phyloP scores from a whole-genome alignment of 2,113 vertebrate genomes.

The Otis tarda region DNA sequence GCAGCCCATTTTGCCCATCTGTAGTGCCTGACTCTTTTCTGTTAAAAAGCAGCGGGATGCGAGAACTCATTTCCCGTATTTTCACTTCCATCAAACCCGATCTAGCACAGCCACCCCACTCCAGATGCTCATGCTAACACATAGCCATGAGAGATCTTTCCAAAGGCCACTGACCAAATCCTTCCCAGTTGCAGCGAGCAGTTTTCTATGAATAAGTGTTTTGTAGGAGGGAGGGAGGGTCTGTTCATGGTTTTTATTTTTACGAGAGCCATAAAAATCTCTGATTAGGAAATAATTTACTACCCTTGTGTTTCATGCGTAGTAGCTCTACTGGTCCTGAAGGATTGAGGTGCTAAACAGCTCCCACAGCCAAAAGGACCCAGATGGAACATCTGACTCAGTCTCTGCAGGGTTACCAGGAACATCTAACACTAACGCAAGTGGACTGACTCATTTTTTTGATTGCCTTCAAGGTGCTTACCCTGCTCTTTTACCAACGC shows the following conservation, averaged over 20 bases:
- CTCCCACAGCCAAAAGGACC: neutral
- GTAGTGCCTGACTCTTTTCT: neutral
- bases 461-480: neutral
- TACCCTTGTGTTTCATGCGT: rapidly evolving
- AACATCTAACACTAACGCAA: neutral
- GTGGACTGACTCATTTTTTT: neutral
- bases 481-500: neutral
- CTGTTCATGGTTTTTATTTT: neutral
- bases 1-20: neutral
- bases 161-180: neutral
- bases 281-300: neutral
- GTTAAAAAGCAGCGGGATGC: neutral
- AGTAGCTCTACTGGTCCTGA: neutral
- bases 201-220: neutral
- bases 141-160: neutral
- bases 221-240: neutral
- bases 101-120: neutral
- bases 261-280: neutral
- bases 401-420: neutral
- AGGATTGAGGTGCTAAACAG: neutral
- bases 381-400: constrained; percentile 29
- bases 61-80: neutral
- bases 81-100: neutral
- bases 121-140: neutral
- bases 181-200: neutral